phyloP scores from a whole-genome alignment of 2,113 vertebrate genomes.

The Platysternon megacephalum region DNA sequence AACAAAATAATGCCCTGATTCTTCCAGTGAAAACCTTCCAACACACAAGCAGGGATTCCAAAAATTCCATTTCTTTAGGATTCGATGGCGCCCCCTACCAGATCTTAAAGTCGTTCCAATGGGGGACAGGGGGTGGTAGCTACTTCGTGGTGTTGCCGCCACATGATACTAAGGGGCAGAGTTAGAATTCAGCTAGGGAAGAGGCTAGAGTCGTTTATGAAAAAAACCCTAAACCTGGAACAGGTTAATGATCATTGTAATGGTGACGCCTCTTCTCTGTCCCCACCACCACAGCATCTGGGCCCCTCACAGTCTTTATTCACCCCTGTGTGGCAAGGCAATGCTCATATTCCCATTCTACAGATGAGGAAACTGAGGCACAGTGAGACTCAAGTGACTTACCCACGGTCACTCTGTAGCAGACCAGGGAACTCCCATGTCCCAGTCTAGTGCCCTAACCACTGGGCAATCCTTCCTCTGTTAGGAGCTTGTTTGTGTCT shows the following conservation, averaged over 20 bases:
- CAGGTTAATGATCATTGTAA: not conserved
- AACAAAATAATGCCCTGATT: not conserved
- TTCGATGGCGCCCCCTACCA: not conserved
- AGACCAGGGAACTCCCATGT: not conserved
- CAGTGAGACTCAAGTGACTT: not conserved
- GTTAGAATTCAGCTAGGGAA: not conserved
- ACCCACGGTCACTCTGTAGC: not conserved
- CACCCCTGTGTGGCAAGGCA: not conserved
- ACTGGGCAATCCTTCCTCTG: not conserved
- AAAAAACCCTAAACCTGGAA: not conserved
- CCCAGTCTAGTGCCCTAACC: not conserved
- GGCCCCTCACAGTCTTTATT: not conserved
- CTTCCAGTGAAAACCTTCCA: not conserved
- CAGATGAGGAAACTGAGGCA: not conserved
- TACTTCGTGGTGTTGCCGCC: not conserved
- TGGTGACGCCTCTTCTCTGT: not conserved
- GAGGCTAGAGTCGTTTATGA: not conserved
- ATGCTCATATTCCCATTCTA: not conserved
- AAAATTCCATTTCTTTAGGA: not conserved
- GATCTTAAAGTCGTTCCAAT: not conserved
- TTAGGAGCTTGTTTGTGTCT: not conserved
- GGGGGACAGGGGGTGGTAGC: not conserved
- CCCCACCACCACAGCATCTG: not conserved
- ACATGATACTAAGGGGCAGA: not conserved
- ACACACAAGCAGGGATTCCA: not conserved